Percentiles rank a stretch among this genome's conserved stretches.
Evolutionary conservation across 2,888 invertebrate species (phyloP).

Genomic region (Eremobia ochroleuca): DNA sequence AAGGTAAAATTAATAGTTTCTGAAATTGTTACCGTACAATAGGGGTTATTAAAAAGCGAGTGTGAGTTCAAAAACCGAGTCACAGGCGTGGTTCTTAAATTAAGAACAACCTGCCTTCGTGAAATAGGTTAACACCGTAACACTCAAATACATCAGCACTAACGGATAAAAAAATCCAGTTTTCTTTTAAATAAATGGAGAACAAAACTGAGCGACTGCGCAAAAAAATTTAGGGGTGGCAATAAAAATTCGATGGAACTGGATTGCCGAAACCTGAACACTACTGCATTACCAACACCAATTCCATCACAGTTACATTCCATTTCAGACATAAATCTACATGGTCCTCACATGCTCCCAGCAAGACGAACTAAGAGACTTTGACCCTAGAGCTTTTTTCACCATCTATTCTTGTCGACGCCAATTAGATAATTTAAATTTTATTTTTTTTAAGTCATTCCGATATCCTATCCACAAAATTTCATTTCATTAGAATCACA

Average conservation of each 20-base stretch:
- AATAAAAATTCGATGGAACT: neutral
- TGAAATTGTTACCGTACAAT: neutral
- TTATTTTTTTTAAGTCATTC: neutral
- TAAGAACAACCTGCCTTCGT: neutral
- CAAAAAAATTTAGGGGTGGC: neutral
- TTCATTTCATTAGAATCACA: neutral
- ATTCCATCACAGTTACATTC: neutral
- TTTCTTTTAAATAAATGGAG: neutral
- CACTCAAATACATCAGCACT: neutral
- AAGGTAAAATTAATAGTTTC: neutral
- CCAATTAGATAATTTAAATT: neutral
- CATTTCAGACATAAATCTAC: neutral
- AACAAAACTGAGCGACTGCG: neutral
- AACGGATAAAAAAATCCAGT: neutral
- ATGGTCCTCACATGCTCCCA: neutral
- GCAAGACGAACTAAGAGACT: neutral
- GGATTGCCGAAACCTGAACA: neutral
- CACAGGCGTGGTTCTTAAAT: neutral
- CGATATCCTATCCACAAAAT: neutral
- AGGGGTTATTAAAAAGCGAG: neutral
- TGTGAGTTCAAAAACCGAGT: neutral
- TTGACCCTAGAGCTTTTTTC: neutral
- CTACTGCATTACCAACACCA: neutral
- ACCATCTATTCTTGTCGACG: neutral
- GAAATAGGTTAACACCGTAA: neutral